Evolutionary conservation across 2,113 vertebrate genomes (phyloP).

Genomic region (Aplodontia rufa): DNA sequence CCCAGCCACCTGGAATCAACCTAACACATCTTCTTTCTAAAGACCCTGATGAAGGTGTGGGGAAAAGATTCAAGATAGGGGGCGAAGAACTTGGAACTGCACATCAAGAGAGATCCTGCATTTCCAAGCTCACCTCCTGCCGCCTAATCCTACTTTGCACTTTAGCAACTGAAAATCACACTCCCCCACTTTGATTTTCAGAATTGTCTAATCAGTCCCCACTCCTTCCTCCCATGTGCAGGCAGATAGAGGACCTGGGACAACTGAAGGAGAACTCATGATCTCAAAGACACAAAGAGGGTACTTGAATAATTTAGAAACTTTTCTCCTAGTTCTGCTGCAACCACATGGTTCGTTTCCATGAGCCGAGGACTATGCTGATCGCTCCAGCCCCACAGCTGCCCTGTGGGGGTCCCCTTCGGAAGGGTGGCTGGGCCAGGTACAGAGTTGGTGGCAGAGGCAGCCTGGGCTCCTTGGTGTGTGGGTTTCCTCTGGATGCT

Average conservation of each 20-base stretch:
- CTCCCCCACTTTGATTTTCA: no score
- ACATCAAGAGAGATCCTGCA: no score
- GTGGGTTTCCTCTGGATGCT: accelerated
- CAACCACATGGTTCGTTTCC: neutral
- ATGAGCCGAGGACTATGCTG: neutral
- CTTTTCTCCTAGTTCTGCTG: accelerated
- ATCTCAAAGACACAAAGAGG: neutral
- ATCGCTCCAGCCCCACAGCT: neutral
- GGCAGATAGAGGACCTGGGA: neutral
- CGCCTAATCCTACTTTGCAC: no score
- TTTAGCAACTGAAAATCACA: no score
- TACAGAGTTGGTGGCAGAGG: no score
- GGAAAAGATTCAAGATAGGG: no score
- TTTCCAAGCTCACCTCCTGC: no score
- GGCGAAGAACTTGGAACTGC: no score
- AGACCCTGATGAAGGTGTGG: no score
- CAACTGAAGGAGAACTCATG: neutral
- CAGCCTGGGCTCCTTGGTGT: accelerated
- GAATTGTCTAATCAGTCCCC: no score
- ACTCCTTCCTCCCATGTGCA: neutral
- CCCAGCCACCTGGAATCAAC: no score
- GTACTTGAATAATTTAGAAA: neutral
- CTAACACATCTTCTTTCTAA: no score
- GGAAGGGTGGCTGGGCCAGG: neutral
- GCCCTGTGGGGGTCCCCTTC: accelerated